Conservation (phyloP, 1,140 invertebrate genomes). For the Thaumatotibia leucotreta region DNA sequence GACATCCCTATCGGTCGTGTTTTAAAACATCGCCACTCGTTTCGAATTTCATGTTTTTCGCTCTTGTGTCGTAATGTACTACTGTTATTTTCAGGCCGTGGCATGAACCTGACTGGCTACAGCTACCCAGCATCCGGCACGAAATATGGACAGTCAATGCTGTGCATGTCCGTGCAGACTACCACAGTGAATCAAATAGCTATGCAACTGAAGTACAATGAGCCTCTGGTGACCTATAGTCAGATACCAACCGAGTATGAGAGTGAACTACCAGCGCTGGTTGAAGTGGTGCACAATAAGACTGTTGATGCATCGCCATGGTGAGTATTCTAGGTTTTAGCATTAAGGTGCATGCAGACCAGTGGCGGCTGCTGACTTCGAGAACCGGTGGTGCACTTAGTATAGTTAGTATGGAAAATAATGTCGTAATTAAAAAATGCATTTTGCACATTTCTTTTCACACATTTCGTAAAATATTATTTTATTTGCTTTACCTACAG, state of each 20-base stretch:
- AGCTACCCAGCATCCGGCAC: conserved; percentile 84
- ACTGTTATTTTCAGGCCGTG: conserved; percentile 39
- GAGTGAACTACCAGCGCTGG: conserved; percentile 77
- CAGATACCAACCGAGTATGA: conserved; percentile 77
- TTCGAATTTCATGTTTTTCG: too few species aligned
- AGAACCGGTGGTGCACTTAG: too few species aligned
- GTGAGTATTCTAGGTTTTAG: conserved; percentile 62
- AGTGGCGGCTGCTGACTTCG: too few species aligned
- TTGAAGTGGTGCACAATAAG: conserved; percentile 79
- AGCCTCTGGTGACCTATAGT: conserved; percentile 76
- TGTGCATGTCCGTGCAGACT: conserved; percentile 87
- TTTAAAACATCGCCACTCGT: too few species aligned
- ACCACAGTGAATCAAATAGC: conserved; percentile 84
- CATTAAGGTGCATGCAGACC: too few species aligned
- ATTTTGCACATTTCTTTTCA: too few species aligned
- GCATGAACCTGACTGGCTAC: conserved; percentile 77
- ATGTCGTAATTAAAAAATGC: too few species aligned
- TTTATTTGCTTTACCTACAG: too few species aligned
- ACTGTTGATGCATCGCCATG: conserved; percentile 81
- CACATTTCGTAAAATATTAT: too few species aligned
- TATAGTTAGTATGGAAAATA: too few species aligned
- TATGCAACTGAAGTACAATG: conserved; percentile 85
- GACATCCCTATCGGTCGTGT: too few species aligned
- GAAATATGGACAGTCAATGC: conserved; percentile 89
- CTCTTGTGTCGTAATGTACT: too few species aligned